phyloP scores from a whole-genome alignment of 2,113 vertebrate species.

The Podocnemis expansa region DNA sequence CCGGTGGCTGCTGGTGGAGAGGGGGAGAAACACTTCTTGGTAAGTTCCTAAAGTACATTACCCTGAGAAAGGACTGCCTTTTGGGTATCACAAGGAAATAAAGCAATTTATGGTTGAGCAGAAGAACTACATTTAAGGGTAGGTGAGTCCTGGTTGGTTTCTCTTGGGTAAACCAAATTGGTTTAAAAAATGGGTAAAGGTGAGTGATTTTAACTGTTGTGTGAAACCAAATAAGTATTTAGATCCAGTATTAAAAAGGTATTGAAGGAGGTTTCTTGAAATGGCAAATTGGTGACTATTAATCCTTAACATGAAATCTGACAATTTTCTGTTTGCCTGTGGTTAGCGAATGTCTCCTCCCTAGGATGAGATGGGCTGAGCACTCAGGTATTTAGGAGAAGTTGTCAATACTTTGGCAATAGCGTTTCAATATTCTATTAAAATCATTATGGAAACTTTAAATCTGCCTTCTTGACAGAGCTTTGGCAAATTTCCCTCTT shows the following conservation, averaged over 20 bases:
- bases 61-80: too few relatives aligned
- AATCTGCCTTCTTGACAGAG: neutral
- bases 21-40: neutral
- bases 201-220: neutral
- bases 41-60: neutral
- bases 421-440: neutral
- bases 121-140: neutral
- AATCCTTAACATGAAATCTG: neutral
- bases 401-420: neutral
- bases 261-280: too few relatives aligned
- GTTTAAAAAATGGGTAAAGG: neutral
- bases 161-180: neutral
- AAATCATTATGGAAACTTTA: neutral
- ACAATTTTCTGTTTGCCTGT: neutral
- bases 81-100: neutral
- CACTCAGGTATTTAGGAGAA: neutral
- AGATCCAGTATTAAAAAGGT: neutral
- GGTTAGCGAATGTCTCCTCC: neutral
- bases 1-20: neutral
- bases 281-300: too few relatives aligned
- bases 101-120: neutral
- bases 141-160: neutral
- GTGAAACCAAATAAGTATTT: neutral
- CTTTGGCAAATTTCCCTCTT: neutral
- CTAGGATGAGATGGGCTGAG: neutral